Evolutionary conservation across 35 echinoderm and acorn worm genomes (phyloP), one percentile per base, ranked within the genome.

Genomic region (Holothuria glaberrima): DNA sequence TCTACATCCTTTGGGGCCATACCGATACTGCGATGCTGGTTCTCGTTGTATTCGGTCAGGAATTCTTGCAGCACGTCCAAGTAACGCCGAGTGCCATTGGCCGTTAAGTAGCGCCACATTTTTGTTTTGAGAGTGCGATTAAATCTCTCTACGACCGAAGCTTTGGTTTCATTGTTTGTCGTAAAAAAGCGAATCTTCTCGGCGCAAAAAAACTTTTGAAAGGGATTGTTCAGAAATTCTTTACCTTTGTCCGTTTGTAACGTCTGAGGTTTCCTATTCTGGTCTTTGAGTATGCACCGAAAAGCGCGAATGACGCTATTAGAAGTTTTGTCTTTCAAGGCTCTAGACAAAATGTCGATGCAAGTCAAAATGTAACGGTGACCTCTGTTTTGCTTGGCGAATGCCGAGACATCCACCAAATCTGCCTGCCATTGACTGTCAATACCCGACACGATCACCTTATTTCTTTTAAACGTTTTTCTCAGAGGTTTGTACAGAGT

Each of bases 111-210:
- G 13, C 46, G 32, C 89, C 91, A 92, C 70, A 92, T 92, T 52
- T 74, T 88, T 31, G 33, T 45, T 44, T 95, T 95, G 0, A 95
- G 65, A 3, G 91, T 93, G 0, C 86, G 26, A 73, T 95, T 95
- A 50, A 95, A 95, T 38, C 87, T 80, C 57, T 91, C 89, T 0
- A 91, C 75, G 28, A 91, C 75, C 54, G 66, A 79, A 1, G 95
- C 92, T 56, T 94, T 93, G 21, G 91, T 94, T 70, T 94, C 95
- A 45, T 94, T 94, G 17, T 97, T 26, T 0, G 95, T 97, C 0
- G 91, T 88, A 60, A 91, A 97, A 33, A 93, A 94, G 19, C 70
- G 58, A 36, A 97, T 91, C 34, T 50, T 65, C 9, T 90, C 17
- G 21, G 60, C 54, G 75, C 74, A 72, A 5, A 93, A 30, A 16